phyloP scores from a whole-genome alignment of 2,113 vertebrate species.

The Monopterus albus region DNA sequence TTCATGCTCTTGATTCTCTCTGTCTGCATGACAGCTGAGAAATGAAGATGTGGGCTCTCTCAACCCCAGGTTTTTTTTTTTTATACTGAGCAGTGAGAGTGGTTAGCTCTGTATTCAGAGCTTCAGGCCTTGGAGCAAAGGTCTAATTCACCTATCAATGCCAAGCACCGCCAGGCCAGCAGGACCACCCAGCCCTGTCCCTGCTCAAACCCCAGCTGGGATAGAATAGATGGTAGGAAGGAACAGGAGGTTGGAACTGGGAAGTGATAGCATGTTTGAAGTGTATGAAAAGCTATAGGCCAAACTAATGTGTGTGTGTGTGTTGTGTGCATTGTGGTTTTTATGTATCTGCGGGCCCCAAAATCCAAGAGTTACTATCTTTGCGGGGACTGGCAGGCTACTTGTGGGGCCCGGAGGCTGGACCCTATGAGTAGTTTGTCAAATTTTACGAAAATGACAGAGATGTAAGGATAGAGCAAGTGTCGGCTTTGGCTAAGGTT shows the following conservation, averaged over 20 bases:
- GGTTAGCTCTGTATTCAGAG: constrained; percentile 53
- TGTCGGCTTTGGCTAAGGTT: no score
- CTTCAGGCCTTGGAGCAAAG: constrained; percentile 48
- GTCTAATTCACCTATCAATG: constrained; percentile 53
- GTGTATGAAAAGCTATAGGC: constrained; percentile 1
- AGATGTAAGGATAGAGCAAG: no score
- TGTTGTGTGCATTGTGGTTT: no score
- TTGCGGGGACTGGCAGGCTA: no score
- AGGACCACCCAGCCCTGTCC: constrained; percentile 44
- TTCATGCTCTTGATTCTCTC: constrained; percentile 12
- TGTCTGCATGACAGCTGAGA: constrained; percentile 36
- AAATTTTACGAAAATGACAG: no score
- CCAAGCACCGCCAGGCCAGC: constrained; percentile 11
- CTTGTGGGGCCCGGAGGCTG: no score
- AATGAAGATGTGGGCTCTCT: constrained; percentile 45
- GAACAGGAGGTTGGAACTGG: constrained; percentile 2
- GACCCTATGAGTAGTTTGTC: no score
- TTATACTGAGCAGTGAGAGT: constrained; percentile 59
- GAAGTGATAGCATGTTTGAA: constrained; percentile 1
- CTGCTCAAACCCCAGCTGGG: constrained; percentile 46
- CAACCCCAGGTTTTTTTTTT: constrained; percentile 61
- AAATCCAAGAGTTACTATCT: no score
- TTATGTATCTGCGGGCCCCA: no score
- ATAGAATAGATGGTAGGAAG: constrained; percentile 42
- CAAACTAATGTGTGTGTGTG: constrained; percentile 1